Conservation (phyloP, 2,113 vertebrate genomes). For the Dicrurus megarhynchus region DNA sequence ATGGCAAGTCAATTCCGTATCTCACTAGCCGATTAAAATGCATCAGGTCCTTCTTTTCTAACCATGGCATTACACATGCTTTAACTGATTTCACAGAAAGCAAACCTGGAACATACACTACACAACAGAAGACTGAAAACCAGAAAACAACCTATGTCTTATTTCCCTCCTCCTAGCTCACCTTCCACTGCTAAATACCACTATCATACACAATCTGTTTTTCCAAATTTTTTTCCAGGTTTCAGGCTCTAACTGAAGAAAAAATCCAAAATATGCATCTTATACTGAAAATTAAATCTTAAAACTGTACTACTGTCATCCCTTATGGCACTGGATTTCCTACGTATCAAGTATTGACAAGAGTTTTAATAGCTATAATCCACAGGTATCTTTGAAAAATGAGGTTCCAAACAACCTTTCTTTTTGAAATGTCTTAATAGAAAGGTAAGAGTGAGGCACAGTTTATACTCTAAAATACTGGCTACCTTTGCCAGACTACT, state of each 20-base stretch:
- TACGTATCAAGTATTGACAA: neutral
- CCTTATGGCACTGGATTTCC: neutral
- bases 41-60: slow-evolving; percentile 9
- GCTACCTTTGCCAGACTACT: neutral
- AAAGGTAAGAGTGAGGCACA: neutral
- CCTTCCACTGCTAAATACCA: neutral
- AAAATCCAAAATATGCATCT: neutral
- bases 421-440: neutral
- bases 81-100: neutral
- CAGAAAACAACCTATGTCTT: neutral
- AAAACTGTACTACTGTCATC: neutral
- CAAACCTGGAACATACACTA: neutral
- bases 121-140: slow-evolving; percentile 6
- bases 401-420: neutral
- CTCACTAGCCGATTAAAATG: neutral
- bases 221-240: neutral
- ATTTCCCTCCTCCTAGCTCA: neutral
- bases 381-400: slow-evolving; percentile 53
- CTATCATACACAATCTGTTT: neutral
- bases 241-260: neutral
- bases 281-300: neutral
- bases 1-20: neutral
- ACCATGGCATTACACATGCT: slow-evolving; percentile 49
- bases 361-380: slow-evolving; percentile 54
- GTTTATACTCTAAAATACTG: neutral